phyloP scores from a whole-genome alignment of 2,888 invertebrate species.

The Philhelius pedissequus region DNA sequence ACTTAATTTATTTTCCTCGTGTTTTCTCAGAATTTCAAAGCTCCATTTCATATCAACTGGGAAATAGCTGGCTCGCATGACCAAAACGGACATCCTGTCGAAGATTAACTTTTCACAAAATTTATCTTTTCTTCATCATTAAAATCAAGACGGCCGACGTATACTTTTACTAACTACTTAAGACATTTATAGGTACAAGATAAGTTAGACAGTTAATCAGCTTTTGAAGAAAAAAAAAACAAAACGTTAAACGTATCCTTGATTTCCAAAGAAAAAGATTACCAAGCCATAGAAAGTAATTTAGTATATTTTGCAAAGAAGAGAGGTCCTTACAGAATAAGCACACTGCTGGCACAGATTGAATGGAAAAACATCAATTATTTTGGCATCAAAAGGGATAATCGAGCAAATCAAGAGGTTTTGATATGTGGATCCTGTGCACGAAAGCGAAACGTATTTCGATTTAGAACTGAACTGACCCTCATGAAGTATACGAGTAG shows the following conservation, averaged over 20 bases:
- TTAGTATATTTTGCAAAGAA: too few species aligned
- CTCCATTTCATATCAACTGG: too few species aligned
- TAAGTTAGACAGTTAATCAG: constrained; percentile 59
- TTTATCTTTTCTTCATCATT: neutral
- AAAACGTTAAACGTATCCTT: constrained; percentile 26
- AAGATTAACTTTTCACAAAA: constrained; percentile 17
- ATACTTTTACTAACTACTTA: too few species aligned
- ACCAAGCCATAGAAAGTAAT: neutral
- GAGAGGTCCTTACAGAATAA: neutral
- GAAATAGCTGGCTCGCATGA: constrained; percentile 41
- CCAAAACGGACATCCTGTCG: constrained; percentile 22
- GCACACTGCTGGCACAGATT: constrained; percentile 29
- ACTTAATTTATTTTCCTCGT: neutral
- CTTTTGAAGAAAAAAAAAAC: constrained; percentile 28
- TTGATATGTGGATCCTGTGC: constrained; percentile 62
- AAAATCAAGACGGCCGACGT: neutral
- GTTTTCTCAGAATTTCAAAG: neutral
- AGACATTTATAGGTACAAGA: constrained; percentile 26
- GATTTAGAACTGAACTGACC: constrained; percentile 49
- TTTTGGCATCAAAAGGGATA: constrained; percentile 67
- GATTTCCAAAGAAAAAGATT: neutral
- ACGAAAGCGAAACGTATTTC: constrained; percentile 45
- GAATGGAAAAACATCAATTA: constrained; percentile 66
- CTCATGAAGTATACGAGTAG: constrained; percentile 25
- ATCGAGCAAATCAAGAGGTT: constrained; percentile 61